Conservation (phyloP, 2,888 invertebrate genomes). For the Sympetrum striolatum region DNA sequence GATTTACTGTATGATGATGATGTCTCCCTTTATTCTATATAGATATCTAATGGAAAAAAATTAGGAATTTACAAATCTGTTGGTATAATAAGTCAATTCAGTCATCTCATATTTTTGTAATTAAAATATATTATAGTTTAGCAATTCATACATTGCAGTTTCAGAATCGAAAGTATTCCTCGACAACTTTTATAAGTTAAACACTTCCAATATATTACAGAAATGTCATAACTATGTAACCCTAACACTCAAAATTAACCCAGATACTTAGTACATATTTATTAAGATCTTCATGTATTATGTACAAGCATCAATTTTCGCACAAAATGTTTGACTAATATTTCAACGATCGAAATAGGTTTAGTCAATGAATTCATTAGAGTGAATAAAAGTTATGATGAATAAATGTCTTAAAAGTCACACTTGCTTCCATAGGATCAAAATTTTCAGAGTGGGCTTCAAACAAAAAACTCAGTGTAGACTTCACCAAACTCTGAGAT, state of each 20-base stretch:
- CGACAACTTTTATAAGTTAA: not conserved
- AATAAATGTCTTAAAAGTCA: constrained; percentile 32
- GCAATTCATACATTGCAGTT: not conserved
- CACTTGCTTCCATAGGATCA: constrained; percentile 21
- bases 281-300: constrained; percentile 29
- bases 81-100: not conserved
- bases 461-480: constrained; percentile 34
- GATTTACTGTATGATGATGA: not conserved
- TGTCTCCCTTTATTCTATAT: not conserved
- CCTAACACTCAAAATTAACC: constrained; percentile 24
- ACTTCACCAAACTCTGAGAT: constrained; percentile 42
- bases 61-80: not conserved
- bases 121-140: not conserved
- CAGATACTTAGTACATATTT: constrained; percentile 30
- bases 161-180: not conserved
- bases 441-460: constrained; percentile 33
- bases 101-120: not conserved
- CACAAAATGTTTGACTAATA: constrained; percentile 13
- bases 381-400: constrained; percentile 7
- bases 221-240: constrained; percentile 9
- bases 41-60: not conserved
- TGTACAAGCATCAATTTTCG: constrained; percentile 33
- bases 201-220: constrained; percentile 12
- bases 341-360: not conserved
- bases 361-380: constrained; percentile 13